phyloP scores from a whole-genome alignment of 2,888 invertebrate genomes.

The Drosophila antonietae region DNA sequence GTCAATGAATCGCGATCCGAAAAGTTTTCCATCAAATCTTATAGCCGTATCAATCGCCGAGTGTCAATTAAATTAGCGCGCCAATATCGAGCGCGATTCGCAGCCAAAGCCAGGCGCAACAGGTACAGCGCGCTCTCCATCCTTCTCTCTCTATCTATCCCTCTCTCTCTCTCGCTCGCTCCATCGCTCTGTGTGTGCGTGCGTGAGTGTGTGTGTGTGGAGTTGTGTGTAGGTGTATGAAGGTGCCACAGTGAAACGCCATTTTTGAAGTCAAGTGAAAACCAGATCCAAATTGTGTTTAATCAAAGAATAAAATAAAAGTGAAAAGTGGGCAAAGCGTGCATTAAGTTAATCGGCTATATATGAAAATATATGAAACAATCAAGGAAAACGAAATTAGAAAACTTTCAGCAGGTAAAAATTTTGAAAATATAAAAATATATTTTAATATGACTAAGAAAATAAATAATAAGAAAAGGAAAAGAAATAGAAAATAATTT shows the following conservation, averaged over 20 bases:
- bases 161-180: background rate
- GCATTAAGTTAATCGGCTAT: background rate
- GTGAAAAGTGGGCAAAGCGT: conserved; percentile 7
- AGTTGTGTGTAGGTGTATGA: conserved; percentile 4
- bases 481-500: too few species aligned
- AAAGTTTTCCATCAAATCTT: conserved; percentile 69
- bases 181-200: background rate
- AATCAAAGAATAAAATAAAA: conserved; percentile 1
- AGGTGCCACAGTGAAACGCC: conserved; percentile 10
- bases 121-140: conserved; percentile 34
- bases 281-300: conserved; percentile 4
- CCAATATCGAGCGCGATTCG: conserved; percentile 41
- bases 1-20: conserved; percentile 62
- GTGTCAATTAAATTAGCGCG: conserved; percentile 76
- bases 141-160: background rate
- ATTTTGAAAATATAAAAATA: too few species aligned
- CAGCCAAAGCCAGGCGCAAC: conserved; percentile 49
- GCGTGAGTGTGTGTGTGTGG: background rate
- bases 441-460: background rate
- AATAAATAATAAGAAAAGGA: background rate
- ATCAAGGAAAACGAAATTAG: background rate
- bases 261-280: conserved; percentile 42
- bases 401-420: conserved; percentile 6
- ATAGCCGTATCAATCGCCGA: conserved; percentile 38
- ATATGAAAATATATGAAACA: background rate